phyloP scores from a whole-genome alignment of 2,888 invertebrate species.

The Erpobdella octoculata region DNA sequence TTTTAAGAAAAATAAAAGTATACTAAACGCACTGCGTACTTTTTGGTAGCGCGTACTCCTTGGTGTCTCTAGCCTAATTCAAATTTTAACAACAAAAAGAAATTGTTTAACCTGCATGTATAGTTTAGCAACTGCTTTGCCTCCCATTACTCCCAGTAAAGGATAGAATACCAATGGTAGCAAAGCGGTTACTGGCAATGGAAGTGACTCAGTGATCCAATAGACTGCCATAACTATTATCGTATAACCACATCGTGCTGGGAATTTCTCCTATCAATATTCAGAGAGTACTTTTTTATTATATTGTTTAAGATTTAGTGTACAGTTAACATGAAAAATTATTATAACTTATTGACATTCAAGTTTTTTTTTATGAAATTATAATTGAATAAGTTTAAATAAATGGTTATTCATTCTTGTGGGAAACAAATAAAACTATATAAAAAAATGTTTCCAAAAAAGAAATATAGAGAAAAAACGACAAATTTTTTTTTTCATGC shows the following conservation, averaged over 20 bases:
- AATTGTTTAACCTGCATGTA: slow-evolving; percentile 41
- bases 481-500: too few relatives aligned
- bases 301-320: too few relatives aligned
- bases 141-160: slow-evolving; percentile 44
- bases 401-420: too few relatives aligned
- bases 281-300: too few relatives aligned
- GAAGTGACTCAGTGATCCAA: slow-evolving; percentile 48
- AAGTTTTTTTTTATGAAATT: background rate
- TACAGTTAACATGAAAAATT: background rate
- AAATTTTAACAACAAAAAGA: background rate
- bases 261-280: too few relatives aligned
- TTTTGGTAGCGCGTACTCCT: too few relatives aligned
- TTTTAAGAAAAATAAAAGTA: too few relatives aligned
- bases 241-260: slow-evolving; percentile 28
- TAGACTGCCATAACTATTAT: slow-evolving; percentile 44
- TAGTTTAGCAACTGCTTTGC: slow-evolving; percentile 41
- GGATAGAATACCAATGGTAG: slow-evolving; percentile 47
- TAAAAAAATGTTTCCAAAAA: too few relatives aligned
- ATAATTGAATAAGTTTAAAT: background rate
- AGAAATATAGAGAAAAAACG: too few relatives aligned
- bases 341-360: background rate
- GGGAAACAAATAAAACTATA: too few relatives aligned
- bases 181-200: slow-evolving; percentile 47
- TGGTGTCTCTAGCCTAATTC: too few relatives aligned
- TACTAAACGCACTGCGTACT: too few relatives aligned